Evolutionary conservation across 1,140 invertebrate genomes (phyloP), one percentile per base, ranked within the genome.

Genomic region (Heterodera carotae): DNA sequence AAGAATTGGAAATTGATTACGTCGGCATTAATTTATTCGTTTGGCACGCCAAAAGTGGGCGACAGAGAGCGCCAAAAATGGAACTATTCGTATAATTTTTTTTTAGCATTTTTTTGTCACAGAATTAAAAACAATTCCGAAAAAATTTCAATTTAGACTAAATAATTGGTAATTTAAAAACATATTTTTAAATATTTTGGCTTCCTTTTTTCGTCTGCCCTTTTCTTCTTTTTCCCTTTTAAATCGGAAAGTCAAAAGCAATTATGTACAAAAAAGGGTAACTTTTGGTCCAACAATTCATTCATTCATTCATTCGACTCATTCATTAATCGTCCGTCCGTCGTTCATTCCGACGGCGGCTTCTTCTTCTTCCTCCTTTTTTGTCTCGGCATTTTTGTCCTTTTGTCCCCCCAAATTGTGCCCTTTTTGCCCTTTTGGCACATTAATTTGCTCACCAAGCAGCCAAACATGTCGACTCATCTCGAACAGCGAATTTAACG

Each of bases 381-480:
- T 31, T 48, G n/a, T 10, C 39, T 22, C 36, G n/a, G n/a, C n/a
- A n/a, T n/a, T 36, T 75, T 75, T 69, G 62, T 27, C 8, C 43
- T 8, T 75, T 76, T 22, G 59, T 29, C 59, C 43, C 33, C n/a
- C 29, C 62, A 75, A 73, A 67, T 60, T 15, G 27, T 25, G 6
- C 39, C n/a, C 15, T 69, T 12, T 69, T 1, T 77, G 34, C 4
- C 59, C 22, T 39, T 72, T 36, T 72, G 36, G 64, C 53, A 67
- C 66, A 22, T 68, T 68, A 18, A 6, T 76, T 76, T 25, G 25
- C 76, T 69, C 80, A 85, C 84, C 84, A 27, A 86, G 60, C 62
- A 88, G 62, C 85, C 85, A 87, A 22, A 81, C 82, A 77, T 88
- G 85, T 56, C 80, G 43, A 18, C 84, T 86, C 82, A 87, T 87